phyloP scores from a whole-genome alignment of 2,797 vertebrate species.

The Melanotaenia boesemani region DNA sequence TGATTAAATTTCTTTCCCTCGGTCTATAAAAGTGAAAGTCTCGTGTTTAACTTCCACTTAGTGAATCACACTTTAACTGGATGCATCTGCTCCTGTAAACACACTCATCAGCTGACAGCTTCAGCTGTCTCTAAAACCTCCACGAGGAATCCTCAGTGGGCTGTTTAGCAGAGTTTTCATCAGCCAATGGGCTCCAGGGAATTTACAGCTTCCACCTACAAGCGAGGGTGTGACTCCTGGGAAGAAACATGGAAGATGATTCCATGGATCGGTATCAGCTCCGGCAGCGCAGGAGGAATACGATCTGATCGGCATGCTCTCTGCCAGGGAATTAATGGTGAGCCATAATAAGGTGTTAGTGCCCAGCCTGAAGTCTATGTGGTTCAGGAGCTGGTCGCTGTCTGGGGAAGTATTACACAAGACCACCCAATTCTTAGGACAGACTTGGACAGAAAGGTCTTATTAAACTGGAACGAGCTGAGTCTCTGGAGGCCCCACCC shows the following conservation, averaged over 20 bases:
- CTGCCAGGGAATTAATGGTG: conserved; percentile 37
- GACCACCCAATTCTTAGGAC: too few relatives aligned
- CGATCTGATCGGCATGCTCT: conserved; percentile 24
- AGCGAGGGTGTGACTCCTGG: conserved; percentile 10
- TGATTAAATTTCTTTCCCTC: too few relatives aligned
- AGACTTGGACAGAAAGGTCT: too few relatives aligned
- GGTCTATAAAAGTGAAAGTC: too few relatives aligned
- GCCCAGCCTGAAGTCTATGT: conserved; percentile 20
- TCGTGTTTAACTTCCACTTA: too few relatives aligned
- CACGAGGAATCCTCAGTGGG: neutral
- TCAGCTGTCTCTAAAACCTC: too few relatives aligned
- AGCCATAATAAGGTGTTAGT: conserved; percentile 54
- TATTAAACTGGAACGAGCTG: too few relatives aligned
- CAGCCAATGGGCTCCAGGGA: conserved; percentile 7
- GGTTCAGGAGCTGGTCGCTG: conserved; percentile 10
- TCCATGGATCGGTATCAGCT: conserved; percentile 39
- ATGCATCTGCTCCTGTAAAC: too few relatives aligned
- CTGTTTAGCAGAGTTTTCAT: conserved; percentile 13
- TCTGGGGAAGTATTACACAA: conserved; percentile 19
- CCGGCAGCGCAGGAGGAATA: conserved; percentile 31
- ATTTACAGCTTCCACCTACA: conserved; percentile 18
- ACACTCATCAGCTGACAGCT: too few relatives aligned
- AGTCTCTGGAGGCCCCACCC: too few relatives aligned
- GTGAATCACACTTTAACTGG: too few relatives aligned
- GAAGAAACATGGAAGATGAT: conserved; percentile 19